Evolutionary conservation across 2,888 invertebrate species (phyloP).

Genomic region (Odontothrips loti): DNA sequence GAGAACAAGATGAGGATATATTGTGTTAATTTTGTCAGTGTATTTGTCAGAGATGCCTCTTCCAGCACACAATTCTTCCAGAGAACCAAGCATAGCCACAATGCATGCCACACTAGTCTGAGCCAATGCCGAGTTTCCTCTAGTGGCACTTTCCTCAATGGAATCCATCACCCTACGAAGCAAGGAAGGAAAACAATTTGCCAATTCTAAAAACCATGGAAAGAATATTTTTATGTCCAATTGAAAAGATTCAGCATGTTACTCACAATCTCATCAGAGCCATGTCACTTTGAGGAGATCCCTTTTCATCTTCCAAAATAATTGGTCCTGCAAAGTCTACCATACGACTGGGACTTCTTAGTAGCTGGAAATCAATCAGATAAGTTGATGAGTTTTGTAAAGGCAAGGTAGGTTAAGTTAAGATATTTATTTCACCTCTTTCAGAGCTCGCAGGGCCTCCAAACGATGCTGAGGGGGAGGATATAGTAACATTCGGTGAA

Average conservation of each 20-base stretch:
- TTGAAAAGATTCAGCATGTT: conserved; percentile 2
- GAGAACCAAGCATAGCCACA: conserved; percentile 73
- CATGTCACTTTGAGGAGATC: conserved; percentile 68
- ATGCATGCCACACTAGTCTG: conserved; percentile 78
- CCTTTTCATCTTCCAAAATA: conserved; percentile 57
- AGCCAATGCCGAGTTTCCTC: conserved; percentile 70
- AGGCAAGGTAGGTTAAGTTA: conserved; percentile 16
- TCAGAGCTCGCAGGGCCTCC: conserved; percentile 77
- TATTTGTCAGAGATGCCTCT: conserved; percentile 63
- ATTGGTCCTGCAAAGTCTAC: conserved; percentile 65
- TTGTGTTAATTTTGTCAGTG: conserved; percentile 58
- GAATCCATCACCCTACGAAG: conserved; percentile 78
- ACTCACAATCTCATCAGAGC: conserved; percentile 74
- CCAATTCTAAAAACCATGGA: conserved; percentile 26
- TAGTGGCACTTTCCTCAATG: conserved; percentile 85
- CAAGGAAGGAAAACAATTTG: conserved; percentile 16
- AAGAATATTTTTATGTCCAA: conserved; percentile 28
- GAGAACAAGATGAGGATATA: conserved; percentile 64
- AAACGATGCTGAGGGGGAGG: conserved; percentile 80
- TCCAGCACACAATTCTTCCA: conserved; percentile 74
- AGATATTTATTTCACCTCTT: conserved; percentile 53
- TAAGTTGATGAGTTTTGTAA: too few species aligned
- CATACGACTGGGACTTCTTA: conserved; percentile 72
- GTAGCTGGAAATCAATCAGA: conserved; percentile 49
- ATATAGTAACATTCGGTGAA: conserved; percentile 86